phyloP scores from a whole-genome alignment of 1,140 invertebrate genomes.

The Medauroidea extradentata region DNA sequence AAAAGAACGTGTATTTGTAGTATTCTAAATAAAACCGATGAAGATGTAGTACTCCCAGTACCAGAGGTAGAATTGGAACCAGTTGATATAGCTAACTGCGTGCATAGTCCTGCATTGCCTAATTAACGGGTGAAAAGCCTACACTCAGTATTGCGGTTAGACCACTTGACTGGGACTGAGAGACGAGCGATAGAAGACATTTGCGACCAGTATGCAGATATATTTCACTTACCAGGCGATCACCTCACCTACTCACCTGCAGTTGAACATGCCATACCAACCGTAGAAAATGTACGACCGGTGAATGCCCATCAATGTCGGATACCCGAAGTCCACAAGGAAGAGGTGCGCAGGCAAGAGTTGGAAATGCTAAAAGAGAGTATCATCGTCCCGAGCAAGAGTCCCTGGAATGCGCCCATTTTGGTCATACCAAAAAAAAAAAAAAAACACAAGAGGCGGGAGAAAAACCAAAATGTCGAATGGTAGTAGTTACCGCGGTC shows the following conservation, averaged over 20 bases:
- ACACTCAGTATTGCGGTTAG: background rate
- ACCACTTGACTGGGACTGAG: background rate
- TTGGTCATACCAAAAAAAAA: slow-evolving; percentile 6
- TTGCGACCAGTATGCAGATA: background rate
- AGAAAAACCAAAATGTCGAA: background rate
- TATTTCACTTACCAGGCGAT: background rate
- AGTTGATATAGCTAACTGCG: too few relatives aligned
- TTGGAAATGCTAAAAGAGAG: background rate
- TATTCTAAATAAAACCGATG: too few relatives aligned
- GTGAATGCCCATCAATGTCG: slow-evolving; percentile 1
- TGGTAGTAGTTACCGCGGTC: slow-evolving; percentile 36
- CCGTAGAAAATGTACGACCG: background rate
- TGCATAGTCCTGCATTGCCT: too few relatives aligned
- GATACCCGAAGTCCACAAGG: background rate
- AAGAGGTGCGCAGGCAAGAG: slow-evolving; percentile 1
- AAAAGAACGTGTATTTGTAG: too few relatives aligned
- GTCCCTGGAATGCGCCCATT: slow-evolving; percentile 5
- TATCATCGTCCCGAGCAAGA: background rate
- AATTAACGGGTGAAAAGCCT: background rate
- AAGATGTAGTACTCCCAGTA: too few relatives aligned
- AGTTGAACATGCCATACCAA: background rate
- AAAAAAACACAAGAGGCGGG: background rate
- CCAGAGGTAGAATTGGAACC: too few relatives aligned
- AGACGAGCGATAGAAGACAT: background rate
- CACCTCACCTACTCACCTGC: background rate